Evolutionary conservation across 2,888 invertebrate genomes (phyloP), one percentile per base, ranked within the genome.

Genomic region (Ischnus inquisitorius): DNA sequence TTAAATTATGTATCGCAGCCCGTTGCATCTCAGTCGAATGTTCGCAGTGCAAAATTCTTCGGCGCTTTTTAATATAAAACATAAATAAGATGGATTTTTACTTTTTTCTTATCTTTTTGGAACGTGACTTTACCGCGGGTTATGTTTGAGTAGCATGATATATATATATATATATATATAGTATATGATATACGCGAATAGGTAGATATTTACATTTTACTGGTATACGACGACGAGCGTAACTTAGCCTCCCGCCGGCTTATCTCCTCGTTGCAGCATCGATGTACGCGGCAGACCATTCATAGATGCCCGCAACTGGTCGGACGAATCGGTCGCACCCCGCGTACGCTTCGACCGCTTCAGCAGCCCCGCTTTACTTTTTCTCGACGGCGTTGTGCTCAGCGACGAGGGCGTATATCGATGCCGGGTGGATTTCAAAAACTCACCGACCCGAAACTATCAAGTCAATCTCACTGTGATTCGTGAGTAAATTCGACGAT

Each of bases 381-480:
- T 93, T 74, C 93, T 95, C 71, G 94, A 94, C 84, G 93, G 94
- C 62, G 94, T 95, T 78, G 93, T 91, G 79, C 88, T 93, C 80
- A 90, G 91, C 85, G 93, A 93, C 88, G 93, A 92, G 87, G 93
- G 93, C 43, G 90, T 94, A 86, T 95, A 95, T 89, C 93, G 95
- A 68, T 95, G 95, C 90, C 91, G 95, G 71, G 95, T 95, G 28
- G 95, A 95, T 91, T 95, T 95, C 90, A 93, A 93, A 84, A 94
- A 94, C 87, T 94, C 95, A 16, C 95, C 95, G 8, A 95, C 95
- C 67, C 93, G 94, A 87, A 95, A 95, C 90, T 94, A 94, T 88
- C 94, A 94, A 92, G 94, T 95, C 88, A 94, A 95, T 90, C 94
- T 95, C 85, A 94, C 94, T 72, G 95, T 95, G 80, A 94, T 95